Evolutionary conservation across 2,888 invertebrate genomes (phyloP).

Genomic region (Onchidella celtica): DNA sequence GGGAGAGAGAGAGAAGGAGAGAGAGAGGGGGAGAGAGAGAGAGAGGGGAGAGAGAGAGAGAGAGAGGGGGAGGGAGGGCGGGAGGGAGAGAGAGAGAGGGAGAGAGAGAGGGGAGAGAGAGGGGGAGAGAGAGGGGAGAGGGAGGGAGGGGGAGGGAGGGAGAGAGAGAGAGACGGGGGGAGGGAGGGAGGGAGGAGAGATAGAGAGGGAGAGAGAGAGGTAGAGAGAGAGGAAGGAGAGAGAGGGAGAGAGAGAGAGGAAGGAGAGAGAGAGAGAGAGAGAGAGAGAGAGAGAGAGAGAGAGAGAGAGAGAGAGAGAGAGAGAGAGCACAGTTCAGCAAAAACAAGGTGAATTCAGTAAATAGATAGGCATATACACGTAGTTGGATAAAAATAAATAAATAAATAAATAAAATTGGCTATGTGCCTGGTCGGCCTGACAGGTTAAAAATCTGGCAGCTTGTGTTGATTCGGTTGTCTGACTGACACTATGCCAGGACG

Average conservation of each 20-base stretch:
- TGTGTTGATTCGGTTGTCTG: too few species aligned
- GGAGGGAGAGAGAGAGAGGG: neutral
- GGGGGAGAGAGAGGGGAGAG: neutral
- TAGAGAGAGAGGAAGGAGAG: neutral
- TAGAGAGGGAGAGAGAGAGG: neutral
- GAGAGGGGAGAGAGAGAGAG: neutral
- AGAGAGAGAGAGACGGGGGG: neutral
- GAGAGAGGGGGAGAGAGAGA: neutral
- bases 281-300: neutral
- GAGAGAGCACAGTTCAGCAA: too few species aligned
- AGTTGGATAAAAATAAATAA: too few species aligned
- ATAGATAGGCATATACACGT: too few species aligned
- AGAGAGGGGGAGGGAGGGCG: neutral
- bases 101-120: neutral
- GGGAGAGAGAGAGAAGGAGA: constrained; percentile 14
- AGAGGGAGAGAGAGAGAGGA: neutral
- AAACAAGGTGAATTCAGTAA: too few species aligned
- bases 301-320: too few species aligned
- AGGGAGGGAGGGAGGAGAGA: neutral
- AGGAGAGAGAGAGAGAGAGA: neutral
- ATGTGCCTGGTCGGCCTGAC: too few species aligned
- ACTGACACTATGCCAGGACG: too few species aligned
- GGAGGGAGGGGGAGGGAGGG: neutral
- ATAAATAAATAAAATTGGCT: too few species aligned
- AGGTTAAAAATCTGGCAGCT: too few species aligned